phyloP scores from a whole-genome alignment of 64 coral and sea anemone genomes.

The Pachyseris speciosa region DNA sequence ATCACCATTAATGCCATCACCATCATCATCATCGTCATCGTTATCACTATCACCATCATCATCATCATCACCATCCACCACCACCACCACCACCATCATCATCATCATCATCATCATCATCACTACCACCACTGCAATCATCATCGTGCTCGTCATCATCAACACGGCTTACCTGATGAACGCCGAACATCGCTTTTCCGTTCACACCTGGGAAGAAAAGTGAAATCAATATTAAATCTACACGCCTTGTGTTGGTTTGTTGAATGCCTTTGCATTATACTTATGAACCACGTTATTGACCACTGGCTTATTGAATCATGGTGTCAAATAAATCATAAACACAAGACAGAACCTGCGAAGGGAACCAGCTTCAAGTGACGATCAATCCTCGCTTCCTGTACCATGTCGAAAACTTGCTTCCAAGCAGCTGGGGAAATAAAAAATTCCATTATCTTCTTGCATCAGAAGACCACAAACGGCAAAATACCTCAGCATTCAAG shows the following conservation, averaged over 20 bases:
- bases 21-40: too few species aligned
- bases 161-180: neutral
- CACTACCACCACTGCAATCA: neutral
- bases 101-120: neutral
- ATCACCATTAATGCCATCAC: neutral
- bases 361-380: conserved; percentile 48
- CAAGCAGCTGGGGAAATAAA: conserved; percentile 20
- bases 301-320: too few species aligned
- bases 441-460: neutral
- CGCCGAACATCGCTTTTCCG: conserved; percentile 31
- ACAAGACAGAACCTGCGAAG: conserved; percentile 26
- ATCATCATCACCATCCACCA: too few species aligned
- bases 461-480: too few species aligned
- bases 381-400: conserved; percentile 53
- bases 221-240: neutral
- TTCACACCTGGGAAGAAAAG: conserved; percentile 3
- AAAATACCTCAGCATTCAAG: too few species aligned
- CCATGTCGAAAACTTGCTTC: conserved; percentile 59
- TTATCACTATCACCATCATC: too few species aligned
- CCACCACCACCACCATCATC: too few species aligned
- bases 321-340: neutral
- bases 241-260: neutral
- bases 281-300: neutral
- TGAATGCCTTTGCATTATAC: neutral
- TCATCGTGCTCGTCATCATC: too few species aligned